Evolutionary conservation across 2,113 vertebrate genomes (phyloP).

Genomic region (Labrus mixtus): DNA sequence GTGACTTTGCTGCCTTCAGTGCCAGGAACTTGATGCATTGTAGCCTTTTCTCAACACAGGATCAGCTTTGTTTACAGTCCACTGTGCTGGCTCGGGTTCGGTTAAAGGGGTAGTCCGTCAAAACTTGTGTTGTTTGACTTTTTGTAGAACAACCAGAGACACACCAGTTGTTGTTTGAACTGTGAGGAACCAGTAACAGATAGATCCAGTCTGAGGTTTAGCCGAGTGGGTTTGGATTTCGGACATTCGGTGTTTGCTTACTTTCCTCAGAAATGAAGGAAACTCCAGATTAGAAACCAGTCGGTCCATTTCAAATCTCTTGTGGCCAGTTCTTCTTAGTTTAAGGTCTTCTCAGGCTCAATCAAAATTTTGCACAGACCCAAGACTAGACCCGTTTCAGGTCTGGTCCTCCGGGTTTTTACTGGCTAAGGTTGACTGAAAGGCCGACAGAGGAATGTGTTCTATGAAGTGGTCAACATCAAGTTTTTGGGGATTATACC

Average conservation of each 20-base stretch:
- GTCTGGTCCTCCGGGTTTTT: not conserved
- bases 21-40: slow-evolving; percentile 9
- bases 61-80: not conserved
- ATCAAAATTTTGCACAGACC: slow-evolving; percentile 67
- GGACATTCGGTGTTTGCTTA: too few species aligned
- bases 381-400: slow-evolving; percentile 28
- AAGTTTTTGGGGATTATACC: slow-evolving; percentile 1
- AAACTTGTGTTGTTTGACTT: not conserved
- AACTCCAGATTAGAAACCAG: not conserved
- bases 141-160: not conserved
- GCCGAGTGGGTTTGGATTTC: not conserved
- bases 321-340: not conserved
- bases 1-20: slow-evolving; percentile 22
- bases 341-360: slow-evolving; percentile 33
- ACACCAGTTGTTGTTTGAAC: not conserved
- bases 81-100: not conserved
- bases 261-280: not conserved
- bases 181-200: not conserved
- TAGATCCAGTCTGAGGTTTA: not conserved
- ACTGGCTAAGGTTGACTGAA: not conserved
- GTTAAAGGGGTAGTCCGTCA: not conserved
- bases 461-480: not conserved
- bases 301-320: not conserved
- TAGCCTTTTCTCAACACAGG: not conserved
- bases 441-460: not conserved